Conservation (phyloP, 2,888 invertebrate species). For the Hanleya hanleyi region DNA sequence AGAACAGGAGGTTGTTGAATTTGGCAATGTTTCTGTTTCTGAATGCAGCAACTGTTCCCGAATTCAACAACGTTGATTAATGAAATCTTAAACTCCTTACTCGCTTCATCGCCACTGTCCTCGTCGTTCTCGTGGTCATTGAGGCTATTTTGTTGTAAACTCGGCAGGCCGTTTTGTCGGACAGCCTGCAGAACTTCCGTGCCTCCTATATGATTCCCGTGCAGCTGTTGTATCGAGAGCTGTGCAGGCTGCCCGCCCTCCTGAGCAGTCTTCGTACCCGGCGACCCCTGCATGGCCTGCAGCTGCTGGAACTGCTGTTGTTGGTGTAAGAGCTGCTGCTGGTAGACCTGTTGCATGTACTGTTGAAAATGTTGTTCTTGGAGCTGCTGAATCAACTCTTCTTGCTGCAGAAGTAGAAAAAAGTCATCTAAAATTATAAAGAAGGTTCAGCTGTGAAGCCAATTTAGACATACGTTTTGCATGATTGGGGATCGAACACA, state of each 20-base stretch:
- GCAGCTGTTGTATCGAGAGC: too few species aligned
- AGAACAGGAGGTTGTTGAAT: too few species aligned
- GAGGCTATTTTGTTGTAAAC: neutral
- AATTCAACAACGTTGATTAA: too few species aligned
- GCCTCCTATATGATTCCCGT: too few species aligned
- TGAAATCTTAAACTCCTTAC: neutral
- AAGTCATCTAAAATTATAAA: neutral
- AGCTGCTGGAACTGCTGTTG: slow-evolving; percentile 76
- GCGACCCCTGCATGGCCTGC: slow-evolving; percentile 40
- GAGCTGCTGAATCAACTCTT: slow-evolving; percentile 91
- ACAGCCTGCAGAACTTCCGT: too few species aligned
- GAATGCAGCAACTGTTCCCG: too few species aligned
- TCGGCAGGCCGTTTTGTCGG: neutral
- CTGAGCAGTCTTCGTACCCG: too few species aligned
- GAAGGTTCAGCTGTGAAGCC: too few species aligned
- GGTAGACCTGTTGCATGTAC: slow-evolving; percentile 94
- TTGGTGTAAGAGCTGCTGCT: slow-evolving; percentile 72
- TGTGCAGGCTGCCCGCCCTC: too few species aligned
- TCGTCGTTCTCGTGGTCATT: neutral
- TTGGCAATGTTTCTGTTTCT: too few species aligned
- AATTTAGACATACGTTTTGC: too few species aligned
- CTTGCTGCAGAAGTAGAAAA: slow-evolving; percentile 82
- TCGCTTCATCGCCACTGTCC: neutral
- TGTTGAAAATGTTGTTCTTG: slow-evolving; percentile 99
- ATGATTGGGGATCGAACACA: too few species aligned